Conservation (phyloP, 2,888 invertebrate species). For the Theretra japonica region DNA sequence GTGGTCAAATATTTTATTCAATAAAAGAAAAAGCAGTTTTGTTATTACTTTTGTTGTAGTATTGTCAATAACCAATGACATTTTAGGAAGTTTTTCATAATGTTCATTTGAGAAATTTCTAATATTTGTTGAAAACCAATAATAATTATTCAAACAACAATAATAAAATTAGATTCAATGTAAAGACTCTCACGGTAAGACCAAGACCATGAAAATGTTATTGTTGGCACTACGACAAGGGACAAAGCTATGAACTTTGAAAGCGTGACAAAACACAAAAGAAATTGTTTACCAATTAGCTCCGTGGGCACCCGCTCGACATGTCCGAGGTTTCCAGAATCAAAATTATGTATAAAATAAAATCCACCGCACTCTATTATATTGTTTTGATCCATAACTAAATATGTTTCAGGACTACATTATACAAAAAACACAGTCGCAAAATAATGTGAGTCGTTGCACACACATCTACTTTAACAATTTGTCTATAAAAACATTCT, state of each 20-base stretch:
- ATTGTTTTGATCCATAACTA: slow-evolving; percentile 79
- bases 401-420: slow-evolving; percentile 71
- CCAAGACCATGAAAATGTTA: neutral
- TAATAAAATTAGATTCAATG: neutral
- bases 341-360: slow-evolving; percentile 94
- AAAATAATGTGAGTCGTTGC: slow-evolving; percentile 60
- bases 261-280: slow-evolving; percentile 4
- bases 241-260: slow-evolving; percentile 20
- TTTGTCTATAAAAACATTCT: slow-evolving; percentile 69
- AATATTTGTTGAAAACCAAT: slow-evolving; percentile 2
- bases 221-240: slow-evolving; percentile 51
- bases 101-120: no score
- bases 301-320: slow-evolving; percentile 89
- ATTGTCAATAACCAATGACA: no score
- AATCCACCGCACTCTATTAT: slow-evolving; percentile 89
- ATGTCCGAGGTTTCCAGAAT: slow-evolving; percentile 94
- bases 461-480: slow-evolving; percentile 68
- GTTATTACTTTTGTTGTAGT: no score
- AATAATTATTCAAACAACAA: neutral
- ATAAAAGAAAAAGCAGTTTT: no score
- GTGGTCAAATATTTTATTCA: no score
- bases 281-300: slow-evolving; percentile 74
- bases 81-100: no score
- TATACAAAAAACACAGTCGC: slow-evolving; percentile 69
- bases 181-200: neutral